phyloP scores from a whole-genome alignment of 2,797 vertebrate species.

The Chaetophractus vellerosus region DNA sequence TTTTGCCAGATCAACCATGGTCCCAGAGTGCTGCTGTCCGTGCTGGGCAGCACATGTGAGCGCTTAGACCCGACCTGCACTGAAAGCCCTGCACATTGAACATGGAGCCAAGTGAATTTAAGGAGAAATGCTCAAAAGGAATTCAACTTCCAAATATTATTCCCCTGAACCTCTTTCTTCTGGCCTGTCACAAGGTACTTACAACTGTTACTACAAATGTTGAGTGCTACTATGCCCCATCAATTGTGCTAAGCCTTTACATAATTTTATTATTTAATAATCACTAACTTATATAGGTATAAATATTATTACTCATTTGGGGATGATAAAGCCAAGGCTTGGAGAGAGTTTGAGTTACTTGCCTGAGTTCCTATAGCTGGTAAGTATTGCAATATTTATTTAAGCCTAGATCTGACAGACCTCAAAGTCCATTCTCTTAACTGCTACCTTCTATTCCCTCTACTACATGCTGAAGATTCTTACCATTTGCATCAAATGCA shows the following conservation, averaged over 20 bases:
- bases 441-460: neutral
- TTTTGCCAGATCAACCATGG: neutral
- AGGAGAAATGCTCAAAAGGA: conserved; percentile 50
- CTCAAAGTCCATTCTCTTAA: conserved; percentile 41
- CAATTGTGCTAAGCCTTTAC: conserved; percentile 50
- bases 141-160: conserved; percentile 52
- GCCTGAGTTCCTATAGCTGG: conserved; percentile 29
- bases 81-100: neutral
- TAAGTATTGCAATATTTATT: conserved; percentile 66
- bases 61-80: neutral
- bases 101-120: conserved; percentile 39
- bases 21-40: neutral
- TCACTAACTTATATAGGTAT: conserved; percentile 67
- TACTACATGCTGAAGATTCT: neutral
- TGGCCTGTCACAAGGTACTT: conserved; percentile 53
- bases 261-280: conserved; percentile 79
- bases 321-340: conserved; percentile 62
- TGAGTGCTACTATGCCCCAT: conserved; percentile 2
- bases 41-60: neutral
- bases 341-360: conserved; percentile 64
- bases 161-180: conserved; percentile 58
- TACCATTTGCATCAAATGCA: neutral
- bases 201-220: conserved; percentile 47
- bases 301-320: conserved; percentile 77
- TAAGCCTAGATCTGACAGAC: conserved; percentile 33